phyloP scores from a whole-genome alignment of 2,113 vertebrate species.

The Noctilio leporinus region DNA sequence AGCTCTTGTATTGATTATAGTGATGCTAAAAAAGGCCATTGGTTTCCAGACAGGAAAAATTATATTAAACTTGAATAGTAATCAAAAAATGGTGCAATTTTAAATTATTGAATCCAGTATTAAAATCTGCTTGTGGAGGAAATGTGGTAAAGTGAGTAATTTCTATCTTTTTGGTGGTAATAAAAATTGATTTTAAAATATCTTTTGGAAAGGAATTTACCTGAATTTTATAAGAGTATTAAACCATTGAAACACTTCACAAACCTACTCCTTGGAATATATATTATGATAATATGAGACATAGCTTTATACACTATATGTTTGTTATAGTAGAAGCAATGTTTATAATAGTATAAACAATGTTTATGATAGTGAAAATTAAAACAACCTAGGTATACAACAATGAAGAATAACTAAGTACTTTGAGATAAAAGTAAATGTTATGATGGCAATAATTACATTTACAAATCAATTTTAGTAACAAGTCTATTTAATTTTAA shows the following conservation, averaged over 20 bases:
- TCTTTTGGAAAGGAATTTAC: background rate
- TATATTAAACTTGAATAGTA: background rate
- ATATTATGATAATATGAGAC: background rate
- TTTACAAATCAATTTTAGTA: background rate
- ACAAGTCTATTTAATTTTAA: background rate
- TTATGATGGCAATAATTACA: background rate
- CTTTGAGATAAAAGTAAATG: background rate
- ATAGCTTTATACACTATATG: background rate
- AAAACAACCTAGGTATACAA: background rate
- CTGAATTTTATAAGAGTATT: background rate
- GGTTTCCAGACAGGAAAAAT: background rate
- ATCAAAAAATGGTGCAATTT: background rate
- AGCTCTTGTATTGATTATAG: background rate
- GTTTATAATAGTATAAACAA: background rate
- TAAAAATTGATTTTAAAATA: constrained; percentile 33
- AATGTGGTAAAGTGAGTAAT: background rate
- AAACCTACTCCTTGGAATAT: background rate
- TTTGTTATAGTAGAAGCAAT: background rate
- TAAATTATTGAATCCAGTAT: background rate
- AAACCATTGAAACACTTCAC: background rate
- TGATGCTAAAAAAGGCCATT: background rate
- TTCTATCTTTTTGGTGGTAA: background rate
- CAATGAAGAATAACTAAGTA: background rate
- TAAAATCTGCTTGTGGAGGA: background rate
- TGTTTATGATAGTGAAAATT: background rate